phyloP scores from a whole-genome alignment of 2,113 vertebrate genomes.

The Rhipidura dahli region DNA sequence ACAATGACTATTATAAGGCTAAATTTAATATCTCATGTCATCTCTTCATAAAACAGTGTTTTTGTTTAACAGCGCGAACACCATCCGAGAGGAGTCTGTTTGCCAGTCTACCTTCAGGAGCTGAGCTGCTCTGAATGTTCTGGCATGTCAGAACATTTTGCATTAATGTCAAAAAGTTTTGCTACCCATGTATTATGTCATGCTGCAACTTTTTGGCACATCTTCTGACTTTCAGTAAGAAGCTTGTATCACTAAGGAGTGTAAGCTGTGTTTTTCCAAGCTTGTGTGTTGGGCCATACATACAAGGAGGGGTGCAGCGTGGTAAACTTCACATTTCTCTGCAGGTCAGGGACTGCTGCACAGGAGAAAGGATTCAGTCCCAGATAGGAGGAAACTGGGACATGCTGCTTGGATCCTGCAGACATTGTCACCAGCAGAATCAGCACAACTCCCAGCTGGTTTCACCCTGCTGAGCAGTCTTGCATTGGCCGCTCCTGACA shows the following conservation, averaged over 20 bases:
- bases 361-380: background rate
- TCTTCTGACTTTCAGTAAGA: background rate
- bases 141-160: background rate
- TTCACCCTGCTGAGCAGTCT: background rate
- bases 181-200: background rate
- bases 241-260: background rate
- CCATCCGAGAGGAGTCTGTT: conserved; percentile 1
- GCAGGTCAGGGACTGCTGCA: background rate
- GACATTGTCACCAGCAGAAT: background rate
- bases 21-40: conserved; percentile 24
- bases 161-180: conserved; percentile 11
- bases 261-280: background rate
- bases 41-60: conserved; percentile 9
- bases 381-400: background rate
- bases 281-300: background rate
- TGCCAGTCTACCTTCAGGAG: background rate
- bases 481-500: background rate
- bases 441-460: background rate
- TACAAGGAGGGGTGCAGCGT: background rate
- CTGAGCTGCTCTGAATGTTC: conserved; percentile 37
- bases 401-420: background rate
- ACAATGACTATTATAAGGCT: conserved; percentile 42
- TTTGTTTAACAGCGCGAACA: background rate
- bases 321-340: background rate
- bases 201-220: conserved; percentile 11